These are phyloP conservation scores for Cotesia vestalis DNA, from an alignment of 1,140 invertebrate species.

Conservation along the genomic window DNA sequence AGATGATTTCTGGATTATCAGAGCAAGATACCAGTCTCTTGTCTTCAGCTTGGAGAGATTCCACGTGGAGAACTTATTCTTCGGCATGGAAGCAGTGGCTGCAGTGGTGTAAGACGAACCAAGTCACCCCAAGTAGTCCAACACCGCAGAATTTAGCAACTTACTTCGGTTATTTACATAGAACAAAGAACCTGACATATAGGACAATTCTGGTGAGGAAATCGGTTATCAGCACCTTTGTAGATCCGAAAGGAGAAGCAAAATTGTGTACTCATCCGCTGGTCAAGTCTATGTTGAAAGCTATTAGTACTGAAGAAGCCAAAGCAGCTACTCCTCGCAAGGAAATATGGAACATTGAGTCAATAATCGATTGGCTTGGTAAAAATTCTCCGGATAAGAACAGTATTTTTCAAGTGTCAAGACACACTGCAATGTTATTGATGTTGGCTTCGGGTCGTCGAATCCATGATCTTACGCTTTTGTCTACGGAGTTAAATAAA, in stretches of 20 bases:
- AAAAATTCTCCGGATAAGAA: too few species aligned
- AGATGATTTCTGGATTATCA: too few species aligned
- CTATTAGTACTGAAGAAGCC: not conserved
- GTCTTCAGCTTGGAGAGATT: conserved; percentile 39
- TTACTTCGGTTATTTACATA: conserved; percentile 10
- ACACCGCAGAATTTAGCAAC: not conserved
- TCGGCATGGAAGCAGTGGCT: conserved; percentile 37
- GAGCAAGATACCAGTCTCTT: too few species aligned
- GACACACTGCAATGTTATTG: too few species aligned
- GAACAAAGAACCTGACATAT: conserved; percentile 13
- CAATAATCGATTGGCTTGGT: too few species aligned
- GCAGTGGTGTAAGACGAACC: not conserved
- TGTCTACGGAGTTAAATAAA: too few species aligned
- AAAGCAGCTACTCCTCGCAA: too few species aligned
- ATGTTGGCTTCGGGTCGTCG: too few species aligned
- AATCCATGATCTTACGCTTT: too few species aligned
- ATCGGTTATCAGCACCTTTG: conserved; percentile 15
- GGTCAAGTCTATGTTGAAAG: conserved; percentile 17
- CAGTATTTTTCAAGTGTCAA: too few species aligned
- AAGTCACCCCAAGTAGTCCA: not conserved
- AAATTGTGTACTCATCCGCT: not conserved
- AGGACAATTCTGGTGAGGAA: conserved; percentile 26
- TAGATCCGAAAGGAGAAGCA: not conserved
- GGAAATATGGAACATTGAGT: too few species aligned
- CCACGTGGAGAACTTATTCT: conserved; percentile 26